These are phyloP conservation scores for Didymodactylos carnosus DNA, from an alignment of 2,888 invertebrate species.

Conservation along the genomic window DNA sequence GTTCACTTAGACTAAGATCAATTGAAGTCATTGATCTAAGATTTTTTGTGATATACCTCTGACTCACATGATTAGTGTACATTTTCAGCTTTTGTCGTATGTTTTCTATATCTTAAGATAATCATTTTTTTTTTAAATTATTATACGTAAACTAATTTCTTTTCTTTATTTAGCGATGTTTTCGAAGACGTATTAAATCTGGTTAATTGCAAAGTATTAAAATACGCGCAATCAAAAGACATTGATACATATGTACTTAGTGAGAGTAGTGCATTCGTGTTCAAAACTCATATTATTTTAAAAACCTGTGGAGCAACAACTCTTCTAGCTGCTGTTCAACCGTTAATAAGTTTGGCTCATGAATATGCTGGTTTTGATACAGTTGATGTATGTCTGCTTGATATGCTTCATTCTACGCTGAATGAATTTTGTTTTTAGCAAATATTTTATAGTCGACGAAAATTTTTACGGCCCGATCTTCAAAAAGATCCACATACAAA, in stretches of 20 bases:
- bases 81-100: too few species aligned
- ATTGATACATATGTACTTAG: slow-evolving; percentile 38
- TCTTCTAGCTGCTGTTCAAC: slow-evolving; percentile 68
- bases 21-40: too few species aligned
- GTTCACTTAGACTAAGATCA: too few species aligned
- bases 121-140: too few species aligned
- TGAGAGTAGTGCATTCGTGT: slow-evolving; percentile 95
- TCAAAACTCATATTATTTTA: slow-evolving; percentile 74
- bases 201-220: slow-evolving; percentile 12
- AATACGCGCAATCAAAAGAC: neutral
- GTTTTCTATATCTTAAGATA: too few species aligned
- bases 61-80: too few species aligned
- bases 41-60: too few species aligned
- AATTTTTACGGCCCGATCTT: slow-evolving; percentile 73
- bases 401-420: too few species aligned
- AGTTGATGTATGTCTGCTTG: slow-evolving; percentile 44
- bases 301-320: slow-evolving; percentile 99
- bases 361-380: slow-evolving; percentile 63
- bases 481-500: slow-evolving; percentile 69
- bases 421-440: slow-evolving; percentile 51
- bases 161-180: neutral
- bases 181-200: slow-evolving; percentile 9
- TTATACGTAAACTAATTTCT: neutral
- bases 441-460: slow-evolving; percentile 87
- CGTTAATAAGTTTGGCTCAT: slow-evolving; percentile 61